phyloP scores from a whole-genome alignment of 2,888 invertebrate genomes.

The Luffia ferchaultella region DNA sequence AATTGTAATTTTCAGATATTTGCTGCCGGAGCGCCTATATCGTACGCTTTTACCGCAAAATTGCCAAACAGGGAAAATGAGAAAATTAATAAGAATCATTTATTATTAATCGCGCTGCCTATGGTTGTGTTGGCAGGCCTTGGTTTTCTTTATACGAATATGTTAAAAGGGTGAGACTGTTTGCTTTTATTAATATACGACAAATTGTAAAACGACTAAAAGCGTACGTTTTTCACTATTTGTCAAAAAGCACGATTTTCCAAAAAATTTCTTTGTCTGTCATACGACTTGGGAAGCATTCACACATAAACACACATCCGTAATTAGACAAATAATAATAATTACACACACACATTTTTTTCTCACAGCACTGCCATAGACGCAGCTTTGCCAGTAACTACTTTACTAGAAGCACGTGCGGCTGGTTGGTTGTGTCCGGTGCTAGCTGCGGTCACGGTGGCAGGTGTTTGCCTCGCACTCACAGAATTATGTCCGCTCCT shows the following conservation, averaged over 20 bases:
- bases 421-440: conserved; percentile 69
- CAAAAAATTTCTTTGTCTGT: no score
- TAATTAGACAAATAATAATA: no score
- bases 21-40: conserved; percentile 52
- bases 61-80: conserved; percentile 36
- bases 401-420: conserved; percentile 65
- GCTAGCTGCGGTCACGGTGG: conserved; percentile 66
- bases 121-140: conserved; percentile 38
- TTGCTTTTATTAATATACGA: no score
- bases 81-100: conserved; percentile 36
- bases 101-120: conserved; percentile 42
- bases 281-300: no score
- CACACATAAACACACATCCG: no score
- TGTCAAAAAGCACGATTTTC: no score
- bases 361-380: conserved; percentile 56
- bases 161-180: conserved; percentile 45
- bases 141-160: conserved; percentile 53
- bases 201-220: neutral
- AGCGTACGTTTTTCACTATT: neutral
- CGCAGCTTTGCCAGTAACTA: conserved; percentile 66
- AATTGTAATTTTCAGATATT: conserved; percentile 39
- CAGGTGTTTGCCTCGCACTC: conserved; percentile 66
- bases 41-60: conserved; percentile 46
- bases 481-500: conserved; percentile 68
- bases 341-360: no score